phyloP scores from a whole-genome alignment of 1,140 invertebrate genomes.

The Bombus impatiens region DNA sequence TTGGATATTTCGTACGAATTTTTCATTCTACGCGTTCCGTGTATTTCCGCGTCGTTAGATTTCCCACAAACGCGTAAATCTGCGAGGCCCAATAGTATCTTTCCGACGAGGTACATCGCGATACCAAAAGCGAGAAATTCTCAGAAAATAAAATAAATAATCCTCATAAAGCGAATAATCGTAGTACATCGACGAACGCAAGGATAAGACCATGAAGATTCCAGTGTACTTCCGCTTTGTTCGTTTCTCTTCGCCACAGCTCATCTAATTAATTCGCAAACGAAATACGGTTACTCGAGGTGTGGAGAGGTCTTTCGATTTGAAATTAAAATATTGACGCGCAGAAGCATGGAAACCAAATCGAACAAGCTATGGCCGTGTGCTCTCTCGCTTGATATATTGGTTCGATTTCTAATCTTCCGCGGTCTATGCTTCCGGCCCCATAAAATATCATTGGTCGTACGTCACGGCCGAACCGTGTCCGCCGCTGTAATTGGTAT shows the following conservation, averaged over 20 bases:
- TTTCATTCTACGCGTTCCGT: too few species aligned
- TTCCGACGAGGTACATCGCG: too few species aligned
- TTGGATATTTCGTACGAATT: too few species aligned
- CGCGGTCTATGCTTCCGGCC: conserved; percentile 4
- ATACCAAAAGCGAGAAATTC: too few species aligned
- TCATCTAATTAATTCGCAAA: conserved; percentile 22
- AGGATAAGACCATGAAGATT: too few species aligned
- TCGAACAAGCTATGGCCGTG: background rate
- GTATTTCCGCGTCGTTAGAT: too few species aligned
- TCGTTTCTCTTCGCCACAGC: background rate
- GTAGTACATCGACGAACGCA: too few species aligned
- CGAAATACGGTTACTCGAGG: conserved; percentile 15
- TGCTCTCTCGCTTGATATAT: conserved; percentile 28
- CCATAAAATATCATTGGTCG: conserved; percentile 48
- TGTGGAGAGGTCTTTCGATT: background rate
- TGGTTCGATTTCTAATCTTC: conserved; percentile 43
- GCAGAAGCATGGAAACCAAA: conserved; percentile 1
- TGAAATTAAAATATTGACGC: conserved; percentile 26
- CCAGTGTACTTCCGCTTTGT: too few species aligned
- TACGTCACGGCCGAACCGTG: conserved; percentile 28
- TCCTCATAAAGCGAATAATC: too few species aligned
- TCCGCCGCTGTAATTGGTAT: conserved; percentile 44
- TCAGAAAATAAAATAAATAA: too few species aligned
- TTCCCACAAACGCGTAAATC: too few species aligned
- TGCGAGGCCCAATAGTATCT: too few species aligned